phyloP scores from a whole-genome alignment of 2,888 invertebrate genomes.

The Blastobasis adustella region DNA sequence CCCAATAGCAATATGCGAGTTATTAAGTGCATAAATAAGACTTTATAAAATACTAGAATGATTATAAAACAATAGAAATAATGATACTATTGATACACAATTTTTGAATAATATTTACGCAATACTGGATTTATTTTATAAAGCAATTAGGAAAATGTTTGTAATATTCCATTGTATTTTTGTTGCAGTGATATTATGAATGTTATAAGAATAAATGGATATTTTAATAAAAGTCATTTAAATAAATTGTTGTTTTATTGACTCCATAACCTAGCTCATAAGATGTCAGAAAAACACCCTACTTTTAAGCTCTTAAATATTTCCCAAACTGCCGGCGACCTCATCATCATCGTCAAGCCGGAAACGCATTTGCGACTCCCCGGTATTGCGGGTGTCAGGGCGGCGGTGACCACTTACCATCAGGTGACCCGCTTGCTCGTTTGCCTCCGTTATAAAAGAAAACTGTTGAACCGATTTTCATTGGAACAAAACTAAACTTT shows the following conservation, averaged over 20 bases:
- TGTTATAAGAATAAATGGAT: conserved; percentile 76
- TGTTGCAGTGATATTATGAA: conserved; percentile 75
- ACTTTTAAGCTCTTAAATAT: too few species aligned
- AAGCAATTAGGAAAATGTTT: conserved; percentile 69
- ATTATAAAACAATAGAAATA: neutral
- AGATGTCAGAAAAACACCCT: too few species aligned
- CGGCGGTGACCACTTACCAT: too few species aligned
- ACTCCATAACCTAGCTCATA: neutral
- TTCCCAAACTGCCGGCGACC: too few species aligned
- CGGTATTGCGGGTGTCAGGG: too few species aligned
- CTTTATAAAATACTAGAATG: neutral
- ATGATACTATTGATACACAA: conserved; percentile 14
- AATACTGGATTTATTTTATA: conserved; percentile 58
- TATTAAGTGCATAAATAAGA: neutral
- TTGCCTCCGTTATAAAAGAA: too few species aligned
- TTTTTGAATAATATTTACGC: conserved; percentile 52
- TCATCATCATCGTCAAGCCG: too few species aligned
- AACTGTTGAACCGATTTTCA: too few species aligned
- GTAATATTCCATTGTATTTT: conserved; percentile 74
- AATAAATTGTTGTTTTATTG: conserved; percentile 50
- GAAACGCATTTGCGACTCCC: too few species aligned
- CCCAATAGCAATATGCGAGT: neutral
- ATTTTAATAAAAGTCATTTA: conserved; percentile 75
- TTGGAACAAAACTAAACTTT: too few species aligned
- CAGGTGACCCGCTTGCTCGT: too few species aligned